These are phyloP conservation scores for Cephus pulcher DNA, from an alignment of 2,888 invertebrate species.

Conservation along the genomic window DNA sequence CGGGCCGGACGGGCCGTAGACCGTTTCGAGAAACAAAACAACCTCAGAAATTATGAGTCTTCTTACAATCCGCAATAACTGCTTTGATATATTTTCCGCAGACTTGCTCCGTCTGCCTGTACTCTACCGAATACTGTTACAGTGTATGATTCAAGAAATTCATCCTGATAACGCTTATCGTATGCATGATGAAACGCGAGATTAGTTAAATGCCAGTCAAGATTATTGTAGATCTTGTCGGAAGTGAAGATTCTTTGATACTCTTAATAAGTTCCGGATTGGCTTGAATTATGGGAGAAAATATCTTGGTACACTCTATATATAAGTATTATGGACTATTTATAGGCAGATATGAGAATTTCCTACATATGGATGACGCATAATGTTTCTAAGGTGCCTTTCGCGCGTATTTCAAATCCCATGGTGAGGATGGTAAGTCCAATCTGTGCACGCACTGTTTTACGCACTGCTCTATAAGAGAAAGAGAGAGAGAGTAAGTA, in stretches of 20 bases:
- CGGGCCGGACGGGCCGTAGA: background rate
- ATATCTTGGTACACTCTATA: background rate
- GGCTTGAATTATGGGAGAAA: background rate
- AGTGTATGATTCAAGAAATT: background rate
- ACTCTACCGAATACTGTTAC: background rate
- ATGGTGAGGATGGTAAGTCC: background rate
- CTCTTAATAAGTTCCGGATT: background rate
- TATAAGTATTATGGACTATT: background rate
- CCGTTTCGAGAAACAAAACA: constrained; percentile 38
- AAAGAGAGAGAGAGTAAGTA: background rate
- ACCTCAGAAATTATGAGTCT: constrained; percentile 46
- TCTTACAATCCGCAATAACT: constrained; percentile 46
- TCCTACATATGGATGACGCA: constrained; percentile 8
- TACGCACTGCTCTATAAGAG: background rate
- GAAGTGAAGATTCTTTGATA: background rate
- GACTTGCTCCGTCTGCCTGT: background rate
- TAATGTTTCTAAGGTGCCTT: constrained; percentile 9
- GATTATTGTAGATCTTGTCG: background rate
- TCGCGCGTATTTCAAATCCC: background rate
- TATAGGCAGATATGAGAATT: background rate
- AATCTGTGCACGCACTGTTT: constrained; percentile 8
- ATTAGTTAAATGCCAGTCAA: background rate
- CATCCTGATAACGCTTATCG: background rate
- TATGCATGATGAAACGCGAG: background rate
- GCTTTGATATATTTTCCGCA: constrained; percentile 39